Percentiles rank a stretch among this genome's conserved stretches.
phyloP scores from a whole-genome alignment of 2,113 vertebrate genomes.

The Rhinoderma darwinii region DNA sequence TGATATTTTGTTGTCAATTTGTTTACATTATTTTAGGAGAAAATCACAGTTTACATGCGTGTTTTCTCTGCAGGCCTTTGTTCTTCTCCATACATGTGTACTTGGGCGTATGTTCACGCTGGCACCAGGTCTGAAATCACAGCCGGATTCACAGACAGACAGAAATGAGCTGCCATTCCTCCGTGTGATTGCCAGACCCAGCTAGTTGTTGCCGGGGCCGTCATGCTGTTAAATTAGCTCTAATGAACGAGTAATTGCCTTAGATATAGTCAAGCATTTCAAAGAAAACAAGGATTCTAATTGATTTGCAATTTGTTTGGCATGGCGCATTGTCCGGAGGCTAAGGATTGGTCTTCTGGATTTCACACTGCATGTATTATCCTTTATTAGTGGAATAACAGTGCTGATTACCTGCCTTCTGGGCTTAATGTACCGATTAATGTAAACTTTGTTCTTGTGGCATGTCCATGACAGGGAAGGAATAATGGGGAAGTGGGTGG shows the following conservation, averaged over 20 bases:
- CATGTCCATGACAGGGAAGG: constrained; percentile 93
- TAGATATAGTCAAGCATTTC: constrained; percentile 96
- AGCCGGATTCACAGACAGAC: constrained; percentile 79
- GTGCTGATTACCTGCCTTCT: constrained; percentile 99
- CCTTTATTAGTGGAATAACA: constrained; percentile 99
- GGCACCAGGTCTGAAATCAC: constrained; percentile 33
- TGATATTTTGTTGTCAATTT: constrained; percentile 16
- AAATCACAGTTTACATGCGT: constrained; percentile 16
- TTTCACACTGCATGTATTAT: constrained; percentile 99
- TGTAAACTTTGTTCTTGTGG: constrained; percentile 99
- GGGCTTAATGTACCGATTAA: constrained; percentile 99
- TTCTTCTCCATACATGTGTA: constrained; percentile 46
- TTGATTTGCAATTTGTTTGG: constrained; percentile 99
- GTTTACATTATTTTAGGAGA: constrained; percentile 22
- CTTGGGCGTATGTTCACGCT: constrained; percentile 45
- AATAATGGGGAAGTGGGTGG: constrained; percentile 99
- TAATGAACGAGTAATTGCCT: constrained; percentile 99
- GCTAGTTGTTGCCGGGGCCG: constrained; percentile 88
- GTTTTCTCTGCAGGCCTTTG: constrained; percentile 26
- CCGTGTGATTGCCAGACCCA: constrained; percentile 82
- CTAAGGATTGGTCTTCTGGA: constrained; percentile 98
- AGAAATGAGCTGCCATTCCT: constrained; percentile 86
- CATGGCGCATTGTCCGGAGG: constrained; percentile 89
- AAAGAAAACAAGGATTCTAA: constrained; percentile 99
- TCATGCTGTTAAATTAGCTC: constrained; percentile 96